Evolutionary conservation across 2,797 vertebrate genomes (phyloP).

Genomic region (Pelodytes ibericus): DNA sequence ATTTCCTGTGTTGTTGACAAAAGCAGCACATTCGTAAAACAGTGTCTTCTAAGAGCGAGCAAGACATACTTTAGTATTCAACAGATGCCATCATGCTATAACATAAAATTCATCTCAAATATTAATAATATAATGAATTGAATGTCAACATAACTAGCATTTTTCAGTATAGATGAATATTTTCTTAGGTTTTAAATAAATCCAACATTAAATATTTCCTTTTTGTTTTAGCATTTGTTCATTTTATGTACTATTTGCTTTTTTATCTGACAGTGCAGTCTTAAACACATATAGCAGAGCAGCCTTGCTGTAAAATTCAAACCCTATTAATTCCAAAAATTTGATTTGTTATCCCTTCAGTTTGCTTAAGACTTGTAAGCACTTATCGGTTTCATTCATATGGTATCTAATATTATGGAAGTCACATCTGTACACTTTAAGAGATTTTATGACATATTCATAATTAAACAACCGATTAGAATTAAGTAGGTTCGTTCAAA

Average conservation of each 20-base stretch:
- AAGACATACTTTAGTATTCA: not conserved
- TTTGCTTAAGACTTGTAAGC: conserved; percentile 28
- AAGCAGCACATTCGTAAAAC: not conserved
- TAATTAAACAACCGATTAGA: conserved; percentile 20
- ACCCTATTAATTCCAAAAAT: conserved; percentile 5
- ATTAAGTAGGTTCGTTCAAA: conserved; percentile 1
- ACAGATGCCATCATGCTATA: not conserved
- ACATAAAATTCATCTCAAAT: conserved; percentile 28
- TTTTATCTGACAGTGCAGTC: conserved; percentile 2
- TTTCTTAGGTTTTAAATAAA: conserved; percentile 45
- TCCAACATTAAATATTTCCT: conserved; percentile 44
- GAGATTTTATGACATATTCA: not conserved
- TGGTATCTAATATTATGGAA: conserved; percentile 2
- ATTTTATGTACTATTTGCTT: conserved; percentile 33
- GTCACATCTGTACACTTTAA: conserved; percentile 3
- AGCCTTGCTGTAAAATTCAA: conserved; percentile 8
- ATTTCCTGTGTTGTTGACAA: no score
- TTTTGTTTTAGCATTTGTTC: conserved; percentile 44
- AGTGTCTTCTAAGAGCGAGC: not conserved
- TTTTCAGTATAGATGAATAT: conserved; percentile 34
- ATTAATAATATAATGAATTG: conserved; percentile 46
- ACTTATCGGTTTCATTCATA: conserved; percentile 13
- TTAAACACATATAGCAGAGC: conserved; percentile 23
- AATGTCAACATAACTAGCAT: conserved; percentile 44
- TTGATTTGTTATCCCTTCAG: not conserved